Percentiles rank a stretch among this genome's conserved stretches.
These are phyloP conservation scores for Pandemis corylana DNA, from an alignment of 2,888 invertebrate species.

Conservation along the genomic window DNA sequence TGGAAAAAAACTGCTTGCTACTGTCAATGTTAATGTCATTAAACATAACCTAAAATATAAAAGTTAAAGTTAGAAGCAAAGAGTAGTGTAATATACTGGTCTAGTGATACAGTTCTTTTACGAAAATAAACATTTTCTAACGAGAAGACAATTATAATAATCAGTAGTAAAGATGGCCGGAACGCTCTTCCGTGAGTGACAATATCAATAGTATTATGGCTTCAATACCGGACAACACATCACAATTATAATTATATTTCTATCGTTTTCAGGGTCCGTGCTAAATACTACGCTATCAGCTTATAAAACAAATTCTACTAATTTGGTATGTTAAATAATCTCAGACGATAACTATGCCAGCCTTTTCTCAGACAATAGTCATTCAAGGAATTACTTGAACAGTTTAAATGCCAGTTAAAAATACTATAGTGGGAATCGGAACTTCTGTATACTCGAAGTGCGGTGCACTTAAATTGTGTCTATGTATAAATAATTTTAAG, in stretches of 20 bases:
- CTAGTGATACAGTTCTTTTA: neutral
- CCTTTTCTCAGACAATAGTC: neutral
- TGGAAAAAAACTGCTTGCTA: neutral
- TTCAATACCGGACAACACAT: slow-evolving; percentile 18
- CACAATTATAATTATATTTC: slow-evolving; percentile 28
- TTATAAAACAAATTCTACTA: slow-evolving; percentile 61
- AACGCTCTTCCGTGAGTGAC: slow-evolving; percentile 69
- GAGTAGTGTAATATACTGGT: no score
- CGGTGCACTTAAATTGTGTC: no score
- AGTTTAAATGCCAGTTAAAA: neutral
- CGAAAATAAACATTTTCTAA: neutral
- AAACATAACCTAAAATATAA: slow-evolving; percentile 45
- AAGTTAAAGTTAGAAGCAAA: neutral
- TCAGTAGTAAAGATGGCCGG: slow-evolving; percentile 61
- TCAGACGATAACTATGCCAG: neutral
- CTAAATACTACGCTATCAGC: slow-evolving; percentile 60
- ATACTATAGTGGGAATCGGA: neutral
- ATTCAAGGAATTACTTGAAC: neutral
- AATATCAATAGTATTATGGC: slow-evolving; percentile 17
- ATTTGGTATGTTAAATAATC: slow-evolving; percentile 61
- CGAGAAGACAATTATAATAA: neutral
- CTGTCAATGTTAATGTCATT: slow-evolving; percentile 33
- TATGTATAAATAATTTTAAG: no score
- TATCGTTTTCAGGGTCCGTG: slow-evolving; percentile 67
- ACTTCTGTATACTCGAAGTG: no score